phyloP scores from a whole-genome alignment of 2,113 vertebrate species.

The Dendrocopos noguchii region DNA sequence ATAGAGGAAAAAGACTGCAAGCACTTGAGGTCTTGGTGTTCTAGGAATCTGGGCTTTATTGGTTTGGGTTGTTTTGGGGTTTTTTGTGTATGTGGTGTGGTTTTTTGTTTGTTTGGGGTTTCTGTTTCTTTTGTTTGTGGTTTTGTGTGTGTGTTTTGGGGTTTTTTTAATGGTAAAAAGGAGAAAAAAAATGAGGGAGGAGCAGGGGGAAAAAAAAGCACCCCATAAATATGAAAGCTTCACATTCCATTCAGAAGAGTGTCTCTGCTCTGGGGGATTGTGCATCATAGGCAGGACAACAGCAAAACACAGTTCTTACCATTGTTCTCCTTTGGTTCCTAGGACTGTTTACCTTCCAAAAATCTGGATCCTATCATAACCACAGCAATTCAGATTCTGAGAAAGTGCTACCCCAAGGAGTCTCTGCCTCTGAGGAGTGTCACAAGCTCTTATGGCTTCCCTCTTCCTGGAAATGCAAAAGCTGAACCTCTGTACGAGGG shows the following conservation, averaged over 20 bases:
- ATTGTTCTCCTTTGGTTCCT: background rate
- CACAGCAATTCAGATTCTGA: slow-evolving; percentile 80
- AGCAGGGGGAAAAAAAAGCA: no score
- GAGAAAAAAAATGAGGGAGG: no score
- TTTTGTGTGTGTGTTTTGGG: no score
- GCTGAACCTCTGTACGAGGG: background rate
- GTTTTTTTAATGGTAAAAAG: background rate
- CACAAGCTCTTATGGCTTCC: slow-evolving; percentile 81
- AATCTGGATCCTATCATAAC: slow-evolving; percentile 76
- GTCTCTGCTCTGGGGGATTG: background rate
- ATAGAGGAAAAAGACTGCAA: background rate
- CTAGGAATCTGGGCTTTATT: no score
- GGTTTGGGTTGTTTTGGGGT: no score
- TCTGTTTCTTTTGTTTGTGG: no score
- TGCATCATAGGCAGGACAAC: background rate
- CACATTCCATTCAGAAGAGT: background rate
- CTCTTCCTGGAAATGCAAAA: slow-evolving; percentile 63
- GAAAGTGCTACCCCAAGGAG: slow-evolving; percentile 85
- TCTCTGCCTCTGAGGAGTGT: slow-evolving; percentile 78
- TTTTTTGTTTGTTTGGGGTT: no score
- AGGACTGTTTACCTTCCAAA: slow-evolving; percentile 79
- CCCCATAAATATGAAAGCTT: background rate
- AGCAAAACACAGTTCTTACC: background rate
- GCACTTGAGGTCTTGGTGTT: background rate
- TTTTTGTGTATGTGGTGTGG: no score